These are phyloP conservation scores for Philonicus albiceps DNA, from an alignment of 2,888 invertebrate genomes.

Conservation along the genomic window DNA sequence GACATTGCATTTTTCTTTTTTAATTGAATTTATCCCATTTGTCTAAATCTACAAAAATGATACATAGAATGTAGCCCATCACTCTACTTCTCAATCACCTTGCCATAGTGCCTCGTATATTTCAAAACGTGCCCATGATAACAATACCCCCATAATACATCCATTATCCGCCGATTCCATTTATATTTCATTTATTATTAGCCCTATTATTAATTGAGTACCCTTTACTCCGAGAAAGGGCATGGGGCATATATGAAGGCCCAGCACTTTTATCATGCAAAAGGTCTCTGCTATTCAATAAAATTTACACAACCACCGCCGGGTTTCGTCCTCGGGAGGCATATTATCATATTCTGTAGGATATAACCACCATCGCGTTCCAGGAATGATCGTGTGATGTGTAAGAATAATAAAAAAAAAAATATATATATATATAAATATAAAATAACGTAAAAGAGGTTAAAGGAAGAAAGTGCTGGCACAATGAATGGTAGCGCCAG, in stretches of 20 bases:
- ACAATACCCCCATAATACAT: not conserved
- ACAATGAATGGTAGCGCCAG: not conserved
- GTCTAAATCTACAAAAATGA: not conserved
- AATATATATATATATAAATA: not conserved
- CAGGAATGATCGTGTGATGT: conserved; percentile 5
- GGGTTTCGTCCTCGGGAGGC: not conserved
- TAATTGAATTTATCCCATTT: not conserved
- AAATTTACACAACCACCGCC: not conserved
- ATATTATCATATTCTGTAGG: not conserved
- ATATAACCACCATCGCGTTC: not conserved
- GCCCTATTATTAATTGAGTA: conserved; percentile 48
- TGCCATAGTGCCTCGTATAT: not conserved
- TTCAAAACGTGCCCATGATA: not conserved
- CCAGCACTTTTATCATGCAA: not conserved
- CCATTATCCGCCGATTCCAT: conserved; percentile 37
- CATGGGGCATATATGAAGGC: not conserved
- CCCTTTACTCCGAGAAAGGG: conserved; percentile 39
- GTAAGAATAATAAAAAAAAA: conserved; percentile 8
- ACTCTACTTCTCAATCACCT: not conserved
- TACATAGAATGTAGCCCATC: too few species aligned
- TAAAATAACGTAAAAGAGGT: not conserved
- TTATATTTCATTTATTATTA: conserved; percentile 48
- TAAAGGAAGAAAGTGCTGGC: not conserved
- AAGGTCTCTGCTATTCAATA: conserved; percentile 18
- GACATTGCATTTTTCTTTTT: not conserved